Percentiles rank a stretch among this genome's conserved stretches.
phyloP scores from a whole-genome alignment of 53 echinoderm and acorn worm genomes.

The Stichopus horrens region DNA sequence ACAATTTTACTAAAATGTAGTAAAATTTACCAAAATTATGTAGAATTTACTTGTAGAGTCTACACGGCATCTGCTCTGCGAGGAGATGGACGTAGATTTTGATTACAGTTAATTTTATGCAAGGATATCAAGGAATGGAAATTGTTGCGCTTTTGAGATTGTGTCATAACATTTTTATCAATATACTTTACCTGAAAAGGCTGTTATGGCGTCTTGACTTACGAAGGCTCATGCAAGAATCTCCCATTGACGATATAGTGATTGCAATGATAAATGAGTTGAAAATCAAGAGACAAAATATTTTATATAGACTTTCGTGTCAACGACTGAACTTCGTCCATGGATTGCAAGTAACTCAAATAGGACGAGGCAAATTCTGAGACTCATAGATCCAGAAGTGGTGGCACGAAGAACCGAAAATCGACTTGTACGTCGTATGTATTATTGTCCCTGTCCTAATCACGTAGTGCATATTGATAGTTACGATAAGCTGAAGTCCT shows the following conservation, averaged over 20 bases:
- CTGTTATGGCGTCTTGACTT: background rate
- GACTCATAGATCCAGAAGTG: constrained; percentile 60
- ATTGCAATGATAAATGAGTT: background rate
- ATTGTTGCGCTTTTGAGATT: constrained; percentile 23
- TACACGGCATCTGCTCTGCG: too few relatives aligned
- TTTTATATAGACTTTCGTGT: constrained; percentile 53
- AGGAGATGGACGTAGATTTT: too few relatives aligned
- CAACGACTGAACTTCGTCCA: constrained; percentile 39
- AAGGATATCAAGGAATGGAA: constrained; percentile 35
- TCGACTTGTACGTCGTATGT: constrained; percentile 54
- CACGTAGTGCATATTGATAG: constrained; percentile 56
- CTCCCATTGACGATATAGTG: constrained; percentile 28
- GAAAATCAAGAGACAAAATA: background rate
- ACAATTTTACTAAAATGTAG: too few relatives aligned
- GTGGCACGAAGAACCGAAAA: constrained; percentile 41
- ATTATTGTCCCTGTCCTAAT: constrained; percentile 55
- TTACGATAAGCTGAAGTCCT: constrained; percentile 64
- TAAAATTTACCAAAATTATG: too few relatives aligned
- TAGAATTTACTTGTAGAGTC: too few relatives aligned
- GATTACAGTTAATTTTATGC: constrained; percentile 27
- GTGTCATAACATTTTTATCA: constrained; percentile 24
- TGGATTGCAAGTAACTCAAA: constrained; percentile 47
- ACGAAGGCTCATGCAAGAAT: background rate
- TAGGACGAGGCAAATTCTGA: constrained; percentile 25
- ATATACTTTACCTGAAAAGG: constrained; percentile 28